Percentiles rank a stretch among this genome's conserved stretches.
phyloP scores from a whole-genome alignment of 2,797 vertebrate genomes.

The Coendou prehensilis region DNA sequence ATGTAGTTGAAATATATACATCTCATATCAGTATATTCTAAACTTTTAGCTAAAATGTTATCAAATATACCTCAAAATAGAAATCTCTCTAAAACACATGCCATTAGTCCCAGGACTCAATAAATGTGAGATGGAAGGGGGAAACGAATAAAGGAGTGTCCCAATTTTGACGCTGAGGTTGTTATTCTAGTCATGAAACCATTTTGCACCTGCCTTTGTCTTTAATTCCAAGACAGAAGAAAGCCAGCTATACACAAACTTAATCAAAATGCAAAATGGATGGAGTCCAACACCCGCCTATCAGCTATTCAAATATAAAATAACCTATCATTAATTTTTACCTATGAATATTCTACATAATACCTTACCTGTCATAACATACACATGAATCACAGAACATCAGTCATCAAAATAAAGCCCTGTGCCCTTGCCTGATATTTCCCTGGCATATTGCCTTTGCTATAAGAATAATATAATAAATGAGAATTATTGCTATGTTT shows the following conservation, averaged over 20 bases:
- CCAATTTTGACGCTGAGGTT: not conserved
- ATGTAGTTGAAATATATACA: not conserved
- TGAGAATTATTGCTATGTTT: conserved; percentile 29
- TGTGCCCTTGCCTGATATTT: not conserved
- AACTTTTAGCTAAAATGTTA: not conserved
- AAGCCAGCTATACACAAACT: not conserved
- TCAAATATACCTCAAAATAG: not conserved
- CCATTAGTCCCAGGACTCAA: not conserved
- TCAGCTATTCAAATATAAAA: conserved; percentile 17
- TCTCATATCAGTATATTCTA: not conserved
- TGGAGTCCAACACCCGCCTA: not conserved
- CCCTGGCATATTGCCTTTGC: not conserved
- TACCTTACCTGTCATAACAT: not conserved
- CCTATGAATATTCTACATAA: not conserved
- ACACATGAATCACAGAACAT: not conserved
- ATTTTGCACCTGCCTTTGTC: conserved; percentile 45
- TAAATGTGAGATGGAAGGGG: not conserved
- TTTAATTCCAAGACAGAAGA: conserved; percentile 62
- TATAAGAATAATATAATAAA: not conserved
- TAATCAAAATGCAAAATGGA: conserved; percentile 51
- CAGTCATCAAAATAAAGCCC: not conserved
- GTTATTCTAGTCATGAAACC: not conserved
- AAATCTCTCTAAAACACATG: not conserved
- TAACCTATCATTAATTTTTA: not conserved
- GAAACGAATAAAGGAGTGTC: not conserved